phyloP scores from a whole-genome alignment of 2,888 invertebrate species.

The Sminthurinus aureus region DNA sequence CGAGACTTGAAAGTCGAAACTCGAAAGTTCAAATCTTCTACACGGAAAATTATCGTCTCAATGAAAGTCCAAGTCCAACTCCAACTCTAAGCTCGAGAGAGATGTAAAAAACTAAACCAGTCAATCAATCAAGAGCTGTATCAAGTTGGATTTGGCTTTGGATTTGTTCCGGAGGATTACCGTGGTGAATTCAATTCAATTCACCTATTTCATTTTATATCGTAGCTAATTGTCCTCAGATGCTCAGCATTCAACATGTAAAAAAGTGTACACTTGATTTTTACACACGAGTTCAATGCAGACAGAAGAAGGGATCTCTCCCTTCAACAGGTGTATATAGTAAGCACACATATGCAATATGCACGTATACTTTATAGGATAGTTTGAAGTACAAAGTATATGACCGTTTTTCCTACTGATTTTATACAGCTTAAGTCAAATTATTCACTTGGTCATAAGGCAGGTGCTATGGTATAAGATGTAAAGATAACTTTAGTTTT shows the following conservation, averaged over 20 bases:
- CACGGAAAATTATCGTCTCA: neutral
- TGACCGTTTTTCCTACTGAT: no score
- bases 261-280: neutral
- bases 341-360: neutral
- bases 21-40: neutral
- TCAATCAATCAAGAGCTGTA: constrained; percentile 22
- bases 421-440: no score
- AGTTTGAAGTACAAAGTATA: no score
- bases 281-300: neutral
- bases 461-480: neutral
- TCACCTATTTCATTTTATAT: neutral
- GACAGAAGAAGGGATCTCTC: neutral
- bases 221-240: neutral
- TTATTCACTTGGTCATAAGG: no score
- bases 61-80: constrained; percentile 15
- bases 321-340: no score
- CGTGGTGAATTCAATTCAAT: constrained; percentile 10
- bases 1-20: neutral
- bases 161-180: constrained; percentile 14
- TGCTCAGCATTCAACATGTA: no score
- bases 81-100: no score
- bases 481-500: neutral
- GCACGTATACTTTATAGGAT: neutral
- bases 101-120: constrained; percentile 19
- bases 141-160: constrained; percentile 2